Evolutionary conservation across 2,113 vertebrate genomes (phyloP).

Genomic region (Psammodynastes pulverulentus): DNA sequence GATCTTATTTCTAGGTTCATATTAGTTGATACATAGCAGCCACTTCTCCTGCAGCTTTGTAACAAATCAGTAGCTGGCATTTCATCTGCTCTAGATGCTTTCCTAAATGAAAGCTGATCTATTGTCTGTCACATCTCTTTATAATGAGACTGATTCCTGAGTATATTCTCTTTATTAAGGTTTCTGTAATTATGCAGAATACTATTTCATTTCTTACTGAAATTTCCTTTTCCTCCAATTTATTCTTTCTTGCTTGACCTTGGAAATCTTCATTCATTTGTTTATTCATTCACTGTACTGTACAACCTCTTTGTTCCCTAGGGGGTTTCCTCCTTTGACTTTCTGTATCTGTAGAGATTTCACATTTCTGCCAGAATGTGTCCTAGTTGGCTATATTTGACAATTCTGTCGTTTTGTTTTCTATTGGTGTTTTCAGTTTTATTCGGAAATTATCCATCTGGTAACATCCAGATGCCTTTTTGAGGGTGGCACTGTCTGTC

Average conservation of each 20-base stretch:
- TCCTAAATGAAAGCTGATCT: neutral
- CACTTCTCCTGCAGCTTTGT: neutral
- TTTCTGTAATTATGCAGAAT: neutral
- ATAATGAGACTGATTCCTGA: neutral
- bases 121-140: neutral
- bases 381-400: neutral
- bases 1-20: neutral
- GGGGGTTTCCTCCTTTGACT: neutral
- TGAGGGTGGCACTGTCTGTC: neutral
- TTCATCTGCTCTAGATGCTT: neutral
- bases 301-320: neutral
- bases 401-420: neutral
- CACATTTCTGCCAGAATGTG: neutral
- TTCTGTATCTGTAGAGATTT: neutral
- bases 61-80: neutral
- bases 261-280: neutral
- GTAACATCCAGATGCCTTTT: neutral
- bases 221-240: neutral
- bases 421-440: neutral
- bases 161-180: neutral
- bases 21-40: neutral
- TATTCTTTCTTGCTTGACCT: neutral
- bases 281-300: no score
- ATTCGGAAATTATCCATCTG: neutral
- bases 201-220: neutral